Conservation (phyloP, 2,888 invertebrate genomes). For the Tenthredo scrophulariae region DNA sequence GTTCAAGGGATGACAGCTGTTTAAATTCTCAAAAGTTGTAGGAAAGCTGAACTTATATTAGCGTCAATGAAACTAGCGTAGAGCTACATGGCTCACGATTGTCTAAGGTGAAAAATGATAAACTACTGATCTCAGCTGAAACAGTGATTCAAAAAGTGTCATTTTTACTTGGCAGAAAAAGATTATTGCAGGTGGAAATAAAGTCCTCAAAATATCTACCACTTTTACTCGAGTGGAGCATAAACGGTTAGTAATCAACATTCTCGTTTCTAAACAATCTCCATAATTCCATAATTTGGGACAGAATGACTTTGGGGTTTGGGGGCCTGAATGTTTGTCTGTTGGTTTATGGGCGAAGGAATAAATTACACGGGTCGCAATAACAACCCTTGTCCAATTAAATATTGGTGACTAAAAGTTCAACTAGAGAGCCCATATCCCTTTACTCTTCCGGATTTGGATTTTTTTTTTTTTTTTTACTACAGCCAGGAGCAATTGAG, state of each 20-base stretch:
- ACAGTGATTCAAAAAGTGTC: not conserved
- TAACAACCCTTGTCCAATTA: constrained; percentile 34
- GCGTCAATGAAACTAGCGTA: not conserved
- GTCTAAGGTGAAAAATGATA: not conserved
- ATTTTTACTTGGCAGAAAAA: not conserved
- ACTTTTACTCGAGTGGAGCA: not conserved
- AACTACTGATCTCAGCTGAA: not conserved
- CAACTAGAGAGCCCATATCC: not conserved
- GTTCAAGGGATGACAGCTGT: not conserved
- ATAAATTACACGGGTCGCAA: constrained; percentile 24
- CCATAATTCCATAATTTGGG: constrained; percentile 47
- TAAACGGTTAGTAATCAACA: constrained; percentile 14
- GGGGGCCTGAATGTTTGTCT: constrained; percentile 9
- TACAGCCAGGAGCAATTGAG: not conserved
- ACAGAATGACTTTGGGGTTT: not conserved
- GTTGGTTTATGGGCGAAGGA: constrained; percentile 12
- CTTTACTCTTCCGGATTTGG: not conserved
- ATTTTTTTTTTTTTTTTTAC: not conserved
- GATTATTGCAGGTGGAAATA: not conserved
- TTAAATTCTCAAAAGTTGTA: not conserved
- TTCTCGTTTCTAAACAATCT: constrained; percentile 36
- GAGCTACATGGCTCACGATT: not conserved
- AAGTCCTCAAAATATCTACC: not conserved
- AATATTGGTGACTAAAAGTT: not conserved
- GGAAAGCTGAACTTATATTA: not conserved